Base-by-base conservation (phyloP, 1,140 invertebrate genomes). In the Lucilia cuprina region DNA sequence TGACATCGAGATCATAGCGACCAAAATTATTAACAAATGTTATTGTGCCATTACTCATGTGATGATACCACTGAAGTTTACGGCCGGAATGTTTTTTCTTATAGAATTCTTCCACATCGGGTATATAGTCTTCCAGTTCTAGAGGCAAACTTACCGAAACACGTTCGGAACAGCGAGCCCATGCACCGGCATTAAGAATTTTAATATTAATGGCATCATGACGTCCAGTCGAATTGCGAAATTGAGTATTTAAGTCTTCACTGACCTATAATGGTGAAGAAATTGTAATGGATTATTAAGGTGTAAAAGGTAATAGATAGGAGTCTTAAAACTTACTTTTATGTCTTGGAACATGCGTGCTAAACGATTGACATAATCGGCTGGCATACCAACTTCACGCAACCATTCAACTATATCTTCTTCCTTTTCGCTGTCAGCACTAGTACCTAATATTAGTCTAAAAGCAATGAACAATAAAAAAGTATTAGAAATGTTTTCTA, bases 371-470 rank as follows among this genome's bases (percentile, higher is more conserved):
- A 99, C 98, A 93, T 98, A 99, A 92, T 99, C 99, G 2, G 98
- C 98, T 8, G 99, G 99, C 98, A 99, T 99, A 21, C 99, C 99
- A 41, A 99, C 97, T 92, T 97, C 96, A 25, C 96, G 92, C 75
- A 97, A 91, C 96, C 98, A 99, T 91, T 99, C 98, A 0, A 99
- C 98, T 96, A 99, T 99, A 91, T 98, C 98, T 92, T 99, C 98
- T 92, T 99, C 99, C 91, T 99, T 99, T 91, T 99, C 99, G 86
- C 97, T 99, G 92, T 99, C 99, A 2, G 98, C 98, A 87, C 98
- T 99, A 17, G 97, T 97, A 87, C 99, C 98, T 80, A 99, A 92
- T 88, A 99, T 99, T 47, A 99, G 94, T 49, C 87, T 91, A 25
- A 41, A 41, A 0, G 7, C 41, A 41, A 41, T 41, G 41, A 41